Percentiles rank a stretch among this genome's conserved stretches.
phyloP scores from a whole-genome alignment of 1,140 invertebrate species.

The Brachionus sp. region DNA sequence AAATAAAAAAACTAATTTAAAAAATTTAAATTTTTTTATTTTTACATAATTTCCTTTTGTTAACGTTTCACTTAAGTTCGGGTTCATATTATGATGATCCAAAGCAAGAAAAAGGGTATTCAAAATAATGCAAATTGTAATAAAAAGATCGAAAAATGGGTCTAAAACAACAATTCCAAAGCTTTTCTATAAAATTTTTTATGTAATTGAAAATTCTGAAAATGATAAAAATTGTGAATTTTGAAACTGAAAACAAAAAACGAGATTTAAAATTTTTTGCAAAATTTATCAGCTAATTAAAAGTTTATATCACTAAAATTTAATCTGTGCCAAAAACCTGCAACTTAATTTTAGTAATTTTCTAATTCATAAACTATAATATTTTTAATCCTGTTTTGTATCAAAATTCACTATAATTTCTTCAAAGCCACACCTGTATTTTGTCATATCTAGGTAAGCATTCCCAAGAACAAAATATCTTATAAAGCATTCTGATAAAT shows the following conservation, averaged over 20 bases:
- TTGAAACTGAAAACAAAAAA: too few relatives aligned
- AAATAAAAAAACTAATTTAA: constrained; percentile 75
- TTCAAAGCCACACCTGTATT: background rate
- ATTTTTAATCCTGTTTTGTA: too few relatives aligned
- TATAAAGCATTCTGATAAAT: background rate
- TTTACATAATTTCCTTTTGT: constrained; percentile 63
- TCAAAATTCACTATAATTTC: background rate
- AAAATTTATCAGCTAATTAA: too few relatives aligned
- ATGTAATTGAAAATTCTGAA: too few relatives aligned
- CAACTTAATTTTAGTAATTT: too few relatives aligned
- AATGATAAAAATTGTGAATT: too few relatives aligned
- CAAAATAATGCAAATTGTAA: constrained; percentile 86
- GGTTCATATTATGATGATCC: constrained; percentile 74
- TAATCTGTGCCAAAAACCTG: too few relatives aligned
- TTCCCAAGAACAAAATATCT: background rate
- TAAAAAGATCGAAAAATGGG: constrained; percentile 95
- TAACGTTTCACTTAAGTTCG: background rate
- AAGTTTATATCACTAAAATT: too few relatives aligned
- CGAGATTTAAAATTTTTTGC: too few relatives aligned
- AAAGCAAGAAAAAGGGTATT: constrained; percentile 97
- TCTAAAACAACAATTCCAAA: constrained; percentile 71
- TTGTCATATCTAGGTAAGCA: constrained; percentile 8
- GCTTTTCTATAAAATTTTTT: background rate
- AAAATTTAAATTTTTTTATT: constrained; percentile 50
- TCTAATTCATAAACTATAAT: too few relatives aligned